A percentile compares a stretch with the other conserved stretches of the same genome.
These are phyloP conservation scores for Drosophila imparisetae DNA, from an alignment of 2,888 invertebrate genomes.

Conservation along the genomic window DNA sequence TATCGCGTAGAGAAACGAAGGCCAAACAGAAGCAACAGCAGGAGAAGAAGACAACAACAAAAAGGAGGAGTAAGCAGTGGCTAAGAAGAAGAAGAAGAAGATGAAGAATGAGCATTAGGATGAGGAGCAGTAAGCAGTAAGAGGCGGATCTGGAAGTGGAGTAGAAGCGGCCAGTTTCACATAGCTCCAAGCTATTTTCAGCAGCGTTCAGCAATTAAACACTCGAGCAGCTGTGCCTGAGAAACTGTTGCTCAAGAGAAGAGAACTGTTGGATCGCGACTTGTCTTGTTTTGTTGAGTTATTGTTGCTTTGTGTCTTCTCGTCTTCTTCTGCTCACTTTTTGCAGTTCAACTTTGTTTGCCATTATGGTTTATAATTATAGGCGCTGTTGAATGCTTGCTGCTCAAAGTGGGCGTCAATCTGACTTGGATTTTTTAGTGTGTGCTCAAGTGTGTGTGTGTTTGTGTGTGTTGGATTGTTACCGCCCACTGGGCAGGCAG, in stretches of 20 bases:
- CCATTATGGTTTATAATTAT: constrained; percentile 78
- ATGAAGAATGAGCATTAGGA: background rate
- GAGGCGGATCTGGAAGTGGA: constrained; percentile 7
- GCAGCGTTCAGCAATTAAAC: constrained; percentile 75
- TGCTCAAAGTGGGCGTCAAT: constrained; percentile 58
- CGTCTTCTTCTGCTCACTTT: constrained; percentile 17
- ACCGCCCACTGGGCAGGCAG: constrained; percentile 46
- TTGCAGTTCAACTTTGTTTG: constrained; percentile 56
- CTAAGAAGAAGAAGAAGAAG: constrained; percentile 6
- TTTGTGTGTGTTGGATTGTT: constrained; percentile 20
- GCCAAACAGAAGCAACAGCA: constrained; percentile 55
- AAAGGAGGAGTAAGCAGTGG: background rate
- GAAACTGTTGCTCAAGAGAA: constrained; percentile 25
- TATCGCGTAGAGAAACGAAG: constrained; percentile 69
- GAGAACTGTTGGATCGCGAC: constrained; percentile 7
- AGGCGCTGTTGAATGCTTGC: constrained; percentile 66
- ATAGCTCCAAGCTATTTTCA: constrained; percentile 78
- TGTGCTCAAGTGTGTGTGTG: constrained; percentile 3
- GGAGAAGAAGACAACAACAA: background rate
- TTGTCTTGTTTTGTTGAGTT: constrained; percentile 1
- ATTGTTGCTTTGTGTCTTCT: constrained; percentile 10
- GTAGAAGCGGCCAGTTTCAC: constrained; percentile 41
- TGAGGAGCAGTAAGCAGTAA: background rate
- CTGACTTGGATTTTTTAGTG: constrained; percentile 41
- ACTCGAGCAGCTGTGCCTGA: constrained; percentile 58